Evolutionary conservation across 2,797 vertebrate genomes (phyloP), one percentile per base, ranked within the genome.

Genomic region (Pipistrellus kuhlii): DNA sequence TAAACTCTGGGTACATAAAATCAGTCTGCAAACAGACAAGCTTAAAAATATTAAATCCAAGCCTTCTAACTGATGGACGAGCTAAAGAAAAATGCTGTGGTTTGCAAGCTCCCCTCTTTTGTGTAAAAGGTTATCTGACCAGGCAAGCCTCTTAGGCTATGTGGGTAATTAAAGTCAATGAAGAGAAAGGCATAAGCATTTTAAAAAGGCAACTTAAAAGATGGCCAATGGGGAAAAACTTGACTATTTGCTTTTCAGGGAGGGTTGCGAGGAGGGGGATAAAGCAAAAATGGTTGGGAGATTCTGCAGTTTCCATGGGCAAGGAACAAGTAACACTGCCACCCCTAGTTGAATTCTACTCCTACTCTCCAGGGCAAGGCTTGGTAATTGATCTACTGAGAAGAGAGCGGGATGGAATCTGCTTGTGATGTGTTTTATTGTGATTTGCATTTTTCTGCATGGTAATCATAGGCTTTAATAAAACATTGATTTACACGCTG

Each of bases 31-130:
- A 97, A 97, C n/a, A 95, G 77, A 96, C 96, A 97, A 90, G 95
- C 91, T 97, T 97, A 95, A 97, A 94, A 48, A 95, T 97, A 95
- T 96, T 97, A 97, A 98, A 96, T 96, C 62, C 91, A 85, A 86
- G 88, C 76, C 94, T 94, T 97, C 77, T 94, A 97, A 97, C 96
- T 81, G 68, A 96, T 87, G 90, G 92, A 80, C 76, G 96, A 93
- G 69, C 84, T 96, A 91, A n/a, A 92, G 94, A 96, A 93, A 97
- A 94, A 94, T 85, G 95, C 91, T 62, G 21, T 27, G 25, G 80
- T 46, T 41, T 91, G 32, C 94, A 95, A 95, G 93, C 76, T 92
- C 94, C 85, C 95, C 72, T 94, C 90, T 98, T 97, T 97, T 95
- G 85, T 95, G 64, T 97, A 90, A 94, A 97, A 96, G 57, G 62